Evolutionary conservation across 2,113 vertebrate genomes (phyloP).

Genomic region (Spermophilus dauricus): DNA sequence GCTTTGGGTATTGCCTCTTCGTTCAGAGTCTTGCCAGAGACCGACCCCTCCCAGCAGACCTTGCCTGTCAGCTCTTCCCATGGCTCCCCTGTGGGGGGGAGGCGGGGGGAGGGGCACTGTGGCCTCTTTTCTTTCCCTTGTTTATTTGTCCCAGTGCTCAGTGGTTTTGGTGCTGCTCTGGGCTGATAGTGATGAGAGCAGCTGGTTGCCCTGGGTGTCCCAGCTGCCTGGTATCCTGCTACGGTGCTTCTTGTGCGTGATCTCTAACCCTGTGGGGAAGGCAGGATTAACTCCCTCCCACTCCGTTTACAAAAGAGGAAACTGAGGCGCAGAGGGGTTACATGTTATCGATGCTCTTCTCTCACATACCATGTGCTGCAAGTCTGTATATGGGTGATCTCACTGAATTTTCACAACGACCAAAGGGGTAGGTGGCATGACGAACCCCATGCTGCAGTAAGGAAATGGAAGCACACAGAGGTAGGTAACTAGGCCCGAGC

Average conservation of each 20-base stretch:
- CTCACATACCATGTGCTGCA: not conserved
- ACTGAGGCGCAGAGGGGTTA: not conserved
- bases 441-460: not conserved
- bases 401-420: not conserved
- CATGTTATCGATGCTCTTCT: not conserved
- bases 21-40: not conserved
- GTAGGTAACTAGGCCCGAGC: not conserved
- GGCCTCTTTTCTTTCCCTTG: not conserved
- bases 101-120: too few species aligned
- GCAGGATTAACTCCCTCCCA: accelerated
- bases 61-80: not conserved
- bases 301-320: not conserved
- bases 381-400: not conserved
- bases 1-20: not conserved
- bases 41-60: not conserved
- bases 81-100: accelerated
- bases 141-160: not conserved
- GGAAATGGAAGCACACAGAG: not conserved
- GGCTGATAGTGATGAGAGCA: not conserved
- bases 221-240: accelerated
- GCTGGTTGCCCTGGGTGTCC: not conserved
- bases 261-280: not conserved
- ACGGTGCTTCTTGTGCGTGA: accelerated
- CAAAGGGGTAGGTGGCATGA: not conserved
- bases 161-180: not conserved